Base-by-base conservation (phyloP, 2,113 vertebrate species). In the Rhynchopsitta pachyrhyncha region DNA sequence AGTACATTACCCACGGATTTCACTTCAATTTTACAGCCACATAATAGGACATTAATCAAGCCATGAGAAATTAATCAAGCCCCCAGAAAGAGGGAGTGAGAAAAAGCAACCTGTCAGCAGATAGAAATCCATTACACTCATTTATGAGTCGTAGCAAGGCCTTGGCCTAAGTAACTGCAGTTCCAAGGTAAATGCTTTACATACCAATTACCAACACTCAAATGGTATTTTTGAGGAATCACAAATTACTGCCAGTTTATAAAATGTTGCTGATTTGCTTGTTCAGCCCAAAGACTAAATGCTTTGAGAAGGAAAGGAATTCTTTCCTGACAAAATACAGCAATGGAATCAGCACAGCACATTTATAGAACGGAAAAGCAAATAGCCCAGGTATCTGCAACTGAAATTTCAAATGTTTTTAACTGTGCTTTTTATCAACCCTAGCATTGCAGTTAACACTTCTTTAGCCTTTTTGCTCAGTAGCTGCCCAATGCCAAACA, bases 51-150 rank as follows among this genome's bases (percentile, higher is more conserved):
- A 68, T 71, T n/a, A 66, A n/a, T 69, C 19, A 52, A 53, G 50
- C 42, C 59, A 24, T 16, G 39, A 86, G 41, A 92, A 96, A 89
- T 39, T 0, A 74, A 68, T 81, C 24, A 44, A 78, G 23, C 31
- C 46, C 59, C 66, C 73, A 70, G 73, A 31, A 81, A 67, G 25
- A 39, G 13, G 11, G 50, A n/a, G 66, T 31, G 17, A 76, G 53
- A 74, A 18, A 86, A 86, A 83, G 50, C n/a, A 86, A 90, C 25
- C 6, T 70, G 15, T 8, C 11, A 76, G 67, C 29, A 88, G 20
- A 68, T 0, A 59, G 37, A 78, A 95, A 83, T 39, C 1, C 4
- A 52, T 10, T 13, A 44, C 6, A 12, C 5, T 35, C 3, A 0
- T 79, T 82, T 73, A 5, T 24, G 80, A 91, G 24, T 17, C 33